Percentiles rank a stretch among this genome's conserved stretches.
These are phyloP conservation scores for Anoura caudifer DNA, from an alignment of 2,113 vertebrate species.

Conservation along the genomic window DNA sequence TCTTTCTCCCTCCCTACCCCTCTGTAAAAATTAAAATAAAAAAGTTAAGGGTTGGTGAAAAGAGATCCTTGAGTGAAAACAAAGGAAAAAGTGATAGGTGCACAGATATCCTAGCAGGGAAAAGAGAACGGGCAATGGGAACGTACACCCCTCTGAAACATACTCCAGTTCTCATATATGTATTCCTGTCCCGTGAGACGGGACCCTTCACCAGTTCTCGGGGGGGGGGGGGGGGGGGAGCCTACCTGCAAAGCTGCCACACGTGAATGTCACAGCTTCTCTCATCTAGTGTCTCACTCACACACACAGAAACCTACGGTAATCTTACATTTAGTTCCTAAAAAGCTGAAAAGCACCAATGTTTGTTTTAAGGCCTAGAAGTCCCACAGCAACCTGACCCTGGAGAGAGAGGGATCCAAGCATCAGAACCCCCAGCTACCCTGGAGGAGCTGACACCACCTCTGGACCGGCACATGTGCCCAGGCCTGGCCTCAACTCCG, in stretches of 20 bases:
- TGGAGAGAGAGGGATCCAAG: not conserved
- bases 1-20: too few relatives aligned
- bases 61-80: not conserved
- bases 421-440: too few relatives aligned
- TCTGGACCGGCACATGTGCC: too few relatives aligned
- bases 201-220: too few relatives aligned
- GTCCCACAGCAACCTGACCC: not conserved
- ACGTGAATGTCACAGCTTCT: not conserved
- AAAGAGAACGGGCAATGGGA: not conserved
- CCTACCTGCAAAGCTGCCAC: not conserved
- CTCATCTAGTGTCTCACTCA: not conserved
- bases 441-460: too few relatives aligned
- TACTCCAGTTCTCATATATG: accelerated
- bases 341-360: not conserved
- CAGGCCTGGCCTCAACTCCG: too few relatives aligned
- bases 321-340: not conserved
- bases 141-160: accelerated
- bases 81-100: not conserved
- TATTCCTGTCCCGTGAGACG: not conserved
- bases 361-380: not conserved
- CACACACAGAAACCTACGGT: not conserved
- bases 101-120: not conserved
- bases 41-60: not conserved
- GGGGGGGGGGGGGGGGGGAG: not conserved
- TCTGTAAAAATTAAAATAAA: too few relatives aligned